These are phyloP conservation scores for Drosophila cognata DNA, from an alignment of 2,888 invertebrate genomes.

Conservation along the genomic window DNA sequence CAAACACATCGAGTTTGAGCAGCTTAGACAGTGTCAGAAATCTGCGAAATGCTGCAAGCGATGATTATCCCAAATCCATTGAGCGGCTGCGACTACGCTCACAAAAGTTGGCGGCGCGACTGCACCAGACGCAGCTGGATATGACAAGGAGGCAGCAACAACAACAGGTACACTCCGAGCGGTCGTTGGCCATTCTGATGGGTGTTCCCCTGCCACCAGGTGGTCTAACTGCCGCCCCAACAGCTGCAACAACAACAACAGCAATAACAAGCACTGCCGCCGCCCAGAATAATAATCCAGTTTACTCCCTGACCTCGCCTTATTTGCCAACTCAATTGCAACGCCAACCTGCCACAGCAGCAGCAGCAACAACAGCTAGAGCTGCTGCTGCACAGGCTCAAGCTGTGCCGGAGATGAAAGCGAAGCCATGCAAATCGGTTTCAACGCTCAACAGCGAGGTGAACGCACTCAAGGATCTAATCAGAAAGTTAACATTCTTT, in stretches of 20 bases:
- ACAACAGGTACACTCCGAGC: background rate
- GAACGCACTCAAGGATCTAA: slow-evolving; percentile 60
- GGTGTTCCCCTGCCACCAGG: background rate
- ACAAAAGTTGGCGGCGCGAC: slow-evolving; percentile 47
- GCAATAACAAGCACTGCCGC: background rate
- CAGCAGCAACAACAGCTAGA: background rate
- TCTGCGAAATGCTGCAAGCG: background rate
- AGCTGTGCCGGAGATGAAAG: slow-evolving; percentile 1
- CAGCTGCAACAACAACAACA: background rate
- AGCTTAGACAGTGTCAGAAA: slow-evolving; percentile 25
- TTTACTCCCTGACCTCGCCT: slow-evolving; percentile 7
- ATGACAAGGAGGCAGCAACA: slow-evolving; percentile 16
- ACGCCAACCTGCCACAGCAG: background rate
- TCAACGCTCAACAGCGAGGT: slow-evolving; percentile 55
- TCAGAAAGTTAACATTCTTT: slow-evolving; percentile 21
- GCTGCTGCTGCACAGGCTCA: background rate
- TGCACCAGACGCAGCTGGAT: slow-evolving; percentile 54
- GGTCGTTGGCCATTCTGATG: background rate
- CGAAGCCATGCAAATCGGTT: slow-evolving; percentile 29
- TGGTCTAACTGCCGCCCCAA: background rate
- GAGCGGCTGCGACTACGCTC: slow-evolving; percentile 56
- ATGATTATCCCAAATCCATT: slow-evolving; percentile 35
- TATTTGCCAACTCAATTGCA: slow-evolving; percentile 8
- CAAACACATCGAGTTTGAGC: slow-evolving; percentile 59
- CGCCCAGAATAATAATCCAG: background rate